Base-by-base conservation (phyloP, 2,888 invertebrate species). In the Drosophila nr. perissopoda region DNA sequence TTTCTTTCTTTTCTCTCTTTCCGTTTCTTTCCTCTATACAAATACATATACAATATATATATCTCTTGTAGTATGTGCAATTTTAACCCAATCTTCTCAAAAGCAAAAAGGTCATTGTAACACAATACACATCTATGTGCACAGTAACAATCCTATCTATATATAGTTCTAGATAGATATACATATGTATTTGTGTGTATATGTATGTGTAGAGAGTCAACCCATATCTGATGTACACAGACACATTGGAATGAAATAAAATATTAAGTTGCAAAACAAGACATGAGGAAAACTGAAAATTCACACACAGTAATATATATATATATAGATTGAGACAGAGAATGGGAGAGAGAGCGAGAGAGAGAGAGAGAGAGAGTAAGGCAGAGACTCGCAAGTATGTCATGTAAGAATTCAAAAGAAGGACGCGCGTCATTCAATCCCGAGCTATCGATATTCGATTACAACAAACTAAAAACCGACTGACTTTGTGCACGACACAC, bases 391-490 rank as follows among this genome's bases (percentile, higher is more conserved):
- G 58, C 80, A 88, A 90, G 89, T 86, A 78, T 88, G 85, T 85
- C 90, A 85, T 90, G 83, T 85, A 85, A 90, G 89, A 87, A 87
- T 88, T 90, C 77, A 80, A 90, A 85, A 90, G 85, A 85, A 85
- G 85, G 90, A 87, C 87, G 87, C 81, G 69, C 78, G 87, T 89
- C 89, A 93, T 91, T 90, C 91, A 92, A 93, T 93, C 92, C 92
- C 90, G 80, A 90, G 91, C 92, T 91, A 93, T 93, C 90, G 91
- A 92, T 93, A 93, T 93, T 92, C 92, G 92, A 92, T 93, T 93
- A 90, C 93, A 92, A 83, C 76, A 86, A 87, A 88, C 90, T 90
- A 76, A 86, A 90, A 86, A 90, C 87, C 90, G 76, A 86, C 75
- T 78, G 87, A 86, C 87, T 90, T 88, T 85, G 77, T 76, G 65